A percentile compares a stretch with the other conserved stretches of the same genome.
phyloP scores from a whole-genome alignment of 2,888 invertebrate genomes.

The Rhimphoctona megacephalus region DNA sequence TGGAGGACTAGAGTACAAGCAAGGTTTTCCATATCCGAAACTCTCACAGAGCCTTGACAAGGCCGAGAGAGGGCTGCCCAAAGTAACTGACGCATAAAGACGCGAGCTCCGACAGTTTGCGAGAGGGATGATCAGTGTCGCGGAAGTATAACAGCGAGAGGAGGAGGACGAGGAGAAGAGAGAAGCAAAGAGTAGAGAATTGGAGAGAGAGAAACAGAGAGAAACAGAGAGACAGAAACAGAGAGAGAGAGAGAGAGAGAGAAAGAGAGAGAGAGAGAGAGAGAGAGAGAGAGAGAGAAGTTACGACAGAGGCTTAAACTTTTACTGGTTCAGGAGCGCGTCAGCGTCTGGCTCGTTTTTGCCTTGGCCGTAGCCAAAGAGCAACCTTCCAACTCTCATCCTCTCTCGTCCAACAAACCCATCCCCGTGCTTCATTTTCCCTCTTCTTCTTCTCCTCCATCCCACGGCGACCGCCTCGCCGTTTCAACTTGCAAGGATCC shows the following conservation, averaged over 20 bases:
- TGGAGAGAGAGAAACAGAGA: slow-evolving; percentile 31
- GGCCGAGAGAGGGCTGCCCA: slow-evolving; percentile 60
- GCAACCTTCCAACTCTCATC: slow-evolving; percentile 41
- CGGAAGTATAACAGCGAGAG: slow-evolving; percentile 76
- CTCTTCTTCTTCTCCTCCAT: slow-evolving; percentile 45
- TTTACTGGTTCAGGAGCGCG: slow-evolving; percentile 79
- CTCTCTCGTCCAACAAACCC: slow-evolving; percentile 38
- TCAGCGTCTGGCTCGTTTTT: slow-evolving; percentile 81
- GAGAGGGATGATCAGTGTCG: slow-evolving; percentile 77
- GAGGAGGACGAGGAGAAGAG: not conserved
- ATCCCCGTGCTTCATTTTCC: slow-evolving; percentile 29
- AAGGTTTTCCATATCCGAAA: slow-evolving; percentile 25
- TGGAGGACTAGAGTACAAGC: not conserved
- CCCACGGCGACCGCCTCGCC: slow-evolving; percentile 65
- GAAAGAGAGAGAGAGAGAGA: slow-evolving; percentile 41
- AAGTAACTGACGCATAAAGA: slow-evolving; percentile 76
- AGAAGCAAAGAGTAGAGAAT: not conserved
- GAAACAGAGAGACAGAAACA: too few relatives aligned
- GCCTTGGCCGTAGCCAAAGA: slow-evolving; percentile 65
- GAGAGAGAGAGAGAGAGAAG: slow-evolving; percentile 50
- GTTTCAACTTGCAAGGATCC: slow-evolving; percentile 61
- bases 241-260: not conserved
- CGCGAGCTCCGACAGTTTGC: slow-evolving; percentile 76
- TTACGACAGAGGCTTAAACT: slow-evolving; percentile 81
- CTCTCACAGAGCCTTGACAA: slow-evolving; percentile 16